Base-by-base conservation (phyloP, 2,113 vertebrate species). In the Lophura nycthemera region DNA sequence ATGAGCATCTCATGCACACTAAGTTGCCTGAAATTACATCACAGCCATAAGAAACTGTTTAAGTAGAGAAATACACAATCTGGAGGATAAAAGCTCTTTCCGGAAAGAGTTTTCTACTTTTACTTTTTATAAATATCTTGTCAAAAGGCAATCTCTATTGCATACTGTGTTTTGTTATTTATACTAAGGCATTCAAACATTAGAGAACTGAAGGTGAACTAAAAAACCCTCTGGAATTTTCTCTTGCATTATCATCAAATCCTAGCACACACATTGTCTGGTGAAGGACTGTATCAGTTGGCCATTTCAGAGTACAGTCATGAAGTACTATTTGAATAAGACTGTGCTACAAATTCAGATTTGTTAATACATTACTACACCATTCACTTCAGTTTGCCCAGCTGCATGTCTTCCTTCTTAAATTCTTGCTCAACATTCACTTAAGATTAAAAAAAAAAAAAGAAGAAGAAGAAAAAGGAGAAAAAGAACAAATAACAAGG, bases 341-440 rank as follows among this genome's bases (percentile, higher is more conserved):
- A 32, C 0, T 29, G 16, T 3, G 10, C 83, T 13, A 52, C 15
- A 24, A 48, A 66, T 4, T 48, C 38, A 21, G 29, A 30, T 36
- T n/a, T 38, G 13, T 63, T 21, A 45, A 6, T 36, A 11, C 5
- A 2, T 7, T 8, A 7, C 4, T 9, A 7, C 3, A 0, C n/a
- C 8, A 83, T 3, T 3, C 1, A 5, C 30, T 5, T 19, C 61
- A 60, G 11, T 8, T 2, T 24, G 30, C 59, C 32, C 72, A 86
- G 52, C 45, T 64, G 29, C 61, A 22, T 0, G 0, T 4, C 57
- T 15, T 5, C 57, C 20, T n/a, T 24, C 47, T 48, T 32, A 50
- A 19, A 6, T n/a, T 54, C 25, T 13, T 13, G 10, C 40, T 43
- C 84, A 73, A n/a, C 0, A 0, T 2, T 17, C 29, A 40, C 4